Evolutionary conservation across 2,113 vertebrate species (phyloP), one percentile per base, ranked within the genome.

Genomic region (Odontesthes bonariensis): DNA sequence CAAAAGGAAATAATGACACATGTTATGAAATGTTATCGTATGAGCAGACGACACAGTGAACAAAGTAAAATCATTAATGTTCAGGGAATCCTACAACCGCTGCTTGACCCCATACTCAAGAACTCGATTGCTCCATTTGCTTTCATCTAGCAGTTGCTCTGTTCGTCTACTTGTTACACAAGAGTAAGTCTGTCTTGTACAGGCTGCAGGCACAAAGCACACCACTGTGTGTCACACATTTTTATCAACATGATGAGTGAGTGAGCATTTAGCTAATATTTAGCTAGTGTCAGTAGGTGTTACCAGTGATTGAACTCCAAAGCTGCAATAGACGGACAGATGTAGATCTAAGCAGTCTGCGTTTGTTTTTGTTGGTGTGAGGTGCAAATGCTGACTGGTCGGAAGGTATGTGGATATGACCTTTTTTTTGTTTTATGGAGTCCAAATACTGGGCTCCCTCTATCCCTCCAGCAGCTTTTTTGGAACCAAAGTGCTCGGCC

Each of bases 291-390:
- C 69, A 69, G 65, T 47, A 57, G 65, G 31, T 66, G 69, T 83
- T 70, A 74, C 47, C 58, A 27, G 23, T 55, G 73, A 89, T 49
- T 86, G 86, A 86, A 70, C 82, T 46, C 62, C 35, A 69, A 79
- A 69, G 54, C 52, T 65, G 74, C 6, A 5, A 56, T 17, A 84
- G 72, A 83, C 22, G 72, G 76, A 70, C 82, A 79, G 55, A 23
- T 6, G 46, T 47, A 2, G 4, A 19, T 8, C 7, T 19, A 19
- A n/a, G 17, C 46, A 58, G 31, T 58, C 17, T 58, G 9, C 19
- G 35, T 38, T 9, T 35, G 32, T 35, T 38, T n/a, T 19, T 6
- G 32, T 19, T 17, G 35, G 6, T 38, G 35, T 38, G 35, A 38
- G 35, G 38, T 33, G 31, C 2, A 33, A 11, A 35, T 35, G 17